A percentile compares a stretch with the other conserved stretches of the same genome.
Conservation (phyloP, 1,140 invertebrate genomes). For the Apis cerana region DNA sequence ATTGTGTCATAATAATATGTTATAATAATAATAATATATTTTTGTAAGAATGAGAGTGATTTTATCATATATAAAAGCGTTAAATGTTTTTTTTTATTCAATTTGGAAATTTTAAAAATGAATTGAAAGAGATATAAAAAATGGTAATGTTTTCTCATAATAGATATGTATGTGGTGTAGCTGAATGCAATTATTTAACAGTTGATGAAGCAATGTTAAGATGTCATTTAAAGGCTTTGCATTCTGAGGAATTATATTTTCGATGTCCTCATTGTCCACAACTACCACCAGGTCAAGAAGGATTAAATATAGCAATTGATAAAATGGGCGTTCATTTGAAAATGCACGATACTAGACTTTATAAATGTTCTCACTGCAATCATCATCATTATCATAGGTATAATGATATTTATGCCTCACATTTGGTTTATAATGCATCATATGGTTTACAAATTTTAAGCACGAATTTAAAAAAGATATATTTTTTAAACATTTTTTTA, state of each 20-base stretch:
- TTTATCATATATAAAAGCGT: background rate
- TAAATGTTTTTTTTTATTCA: background rate
- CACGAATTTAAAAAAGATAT: background rate
- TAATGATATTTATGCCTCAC: background rate
- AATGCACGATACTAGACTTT: constrained; percentile 87
- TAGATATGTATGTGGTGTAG: constrained; percentile 86
- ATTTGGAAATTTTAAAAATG: background rate
- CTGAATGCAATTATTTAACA: constrained; percentile 87
- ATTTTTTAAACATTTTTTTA: constrained; percentile 51
- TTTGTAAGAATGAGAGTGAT: background rate
- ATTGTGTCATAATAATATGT: background rate
- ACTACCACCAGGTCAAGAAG: constrained; percentile 73
- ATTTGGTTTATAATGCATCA: background rate
- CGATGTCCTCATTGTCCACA: constrained; percentile 87
- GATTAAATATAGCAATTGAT: constrained; percentile 80
- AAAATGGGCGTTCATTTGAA: constrained; percentile 87
- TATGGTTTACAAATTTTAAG: background rate
- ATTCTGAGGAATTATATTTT: constrained; percentile 83
- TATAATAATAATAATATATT: background rate
- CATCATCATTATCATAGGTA: constrained; percentile 84
- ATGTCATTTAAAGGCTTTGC: constrained; percentile 87
- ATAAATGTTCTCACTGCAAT: constrained; percentile 86
- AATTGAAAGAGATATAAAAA: background rate
- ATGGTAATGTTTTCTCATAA: background rate
- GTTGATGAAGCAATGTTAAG: constrained; percentile 87